Conservation (phyloP, 2,888 invertebrate genomes). For the Xestia xanthographa region DNA sequence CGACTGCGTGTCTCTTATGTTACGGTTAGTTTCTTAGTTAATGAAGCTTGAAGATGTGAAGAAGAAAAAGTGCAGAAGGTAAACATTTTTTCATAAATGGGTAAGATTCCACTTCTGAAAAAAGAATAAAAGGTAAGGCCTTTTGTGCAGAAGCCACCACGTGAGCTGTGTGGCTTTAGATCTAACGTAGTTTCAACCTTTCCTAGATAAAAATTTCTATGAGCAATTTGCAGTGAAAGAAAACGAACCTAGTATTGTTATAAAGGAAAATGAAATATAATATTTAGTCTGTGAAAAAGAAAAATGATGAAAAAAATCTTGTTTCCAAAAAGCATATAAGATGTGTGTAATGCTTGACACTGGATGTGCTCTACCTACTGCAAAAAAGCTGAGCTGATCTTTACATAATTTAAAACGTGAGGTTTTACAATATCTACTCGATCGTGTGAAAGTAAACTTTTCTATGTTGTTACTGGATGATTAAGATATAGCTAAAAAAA, state of each 20-base stretch:
- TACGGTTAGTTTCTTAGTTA: slow-evolving; percentile 68
- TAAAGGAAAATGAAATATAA: not conserved
- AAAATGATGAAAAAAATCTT: too few species aligned
- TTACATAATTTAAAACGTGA: not conserved
- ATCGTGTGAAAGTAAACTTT: not conserved
- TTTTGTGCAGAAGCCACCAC: not conserved
- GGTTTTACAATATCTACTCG: not conserved
- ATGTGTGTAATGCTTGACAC: not conserved
- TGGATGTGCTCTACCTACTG: not conserved
- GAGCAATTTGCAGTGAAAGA: not conserved
- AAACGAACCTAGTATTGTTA: not conserved
- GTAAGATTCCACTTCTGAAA: not conserved
- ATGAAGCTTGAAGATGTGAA: slow-evolving; percentile 55
- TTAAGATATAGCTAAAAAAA: not conserved
- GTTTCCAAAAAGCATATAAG: too few species aligned
- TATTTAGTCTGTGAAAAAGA: not conserved
- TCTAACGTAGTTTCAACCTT: too few species aligned
- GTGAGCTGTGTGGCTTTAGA: not conserved
- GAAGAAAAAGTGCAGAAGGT: slow-evolving; percentile 26
- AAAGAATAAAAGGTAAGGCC: not conserved
- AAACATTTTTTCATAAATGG: not conserved
- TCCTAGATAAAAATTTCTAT: too few species aligned
- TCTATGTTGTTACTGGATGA: not conserved
- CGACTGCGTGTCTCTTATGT: slow-evolving; percentile 43
- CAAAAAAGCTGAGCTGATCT: not conserved